Conservation (phyloP, 2,113 vertebrate genomes). For the Phalacrocorax carbo region DNA sequence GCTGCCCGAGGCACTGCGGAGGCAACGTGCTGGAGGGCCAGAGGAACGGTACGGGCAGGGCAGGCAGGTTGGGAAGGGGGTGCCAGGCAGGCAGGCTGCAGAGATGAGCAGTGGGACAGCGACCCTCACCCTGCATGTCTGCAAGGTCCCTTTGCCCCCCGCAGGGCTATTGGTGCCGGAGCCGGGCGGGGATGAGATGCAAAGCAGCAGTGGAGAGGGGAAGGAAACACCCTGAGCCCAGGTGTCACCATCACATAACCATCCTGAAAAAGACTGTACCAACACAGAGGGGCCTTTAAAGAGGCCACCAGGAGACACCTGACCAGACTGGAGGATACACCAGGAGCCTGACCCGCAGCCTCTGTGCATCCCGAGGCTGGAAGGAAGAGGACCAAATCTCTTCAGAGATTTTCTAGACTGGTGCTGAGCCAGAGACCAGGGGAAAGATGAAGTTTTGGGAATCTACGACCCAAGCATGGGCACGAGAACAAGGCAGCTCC, state of each 20-base stretch:
- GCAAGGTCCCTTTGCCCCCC: not conserved
- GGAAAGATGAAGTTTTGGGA: not conserved
- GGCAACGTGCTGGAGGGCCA: not conserved
- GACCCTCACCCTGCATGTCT: not conserved
- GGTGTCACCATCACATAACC: not conserved
- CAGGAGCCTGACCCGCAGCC: not conserved
- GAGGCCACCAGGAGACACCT: not conserved
- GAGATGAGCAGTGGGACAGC: not conserved
- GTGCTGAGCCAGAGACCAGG: not conserved
- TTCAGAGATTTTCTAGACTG: not conserved
- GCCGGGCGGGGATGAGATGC: too few relatives aligned
- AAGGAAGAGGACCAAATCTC: not conserved
- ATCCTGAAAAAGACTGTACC: not conserved
- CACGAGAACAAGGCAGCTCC: not conserved
- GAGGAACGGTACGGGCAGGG: not conserved
- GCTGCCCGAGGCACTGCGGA: not conserved
- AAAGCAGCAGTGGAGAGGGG: not conserved
- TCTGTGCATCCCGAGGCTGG: not conserved
- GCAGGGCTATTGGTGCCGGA: accelerated
- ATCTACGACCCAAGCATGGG: too few relatives aligned
- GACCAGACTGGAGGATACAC: not conserved
- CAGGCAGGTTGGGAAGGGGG: not conserved
- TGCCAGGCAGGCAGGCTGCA: not conserved
- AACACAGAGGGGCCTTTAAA: too few relatives aligned
- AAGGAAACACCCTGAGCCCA: not conserved